Percentiles rank a stretch among this genome's conserved stretches.
These are phyloP conservation scores for Syngnathus rostellatus DNA, from an alignment of 2,797 vertebrate genomes.

Conservation along the genomic window DNA sequence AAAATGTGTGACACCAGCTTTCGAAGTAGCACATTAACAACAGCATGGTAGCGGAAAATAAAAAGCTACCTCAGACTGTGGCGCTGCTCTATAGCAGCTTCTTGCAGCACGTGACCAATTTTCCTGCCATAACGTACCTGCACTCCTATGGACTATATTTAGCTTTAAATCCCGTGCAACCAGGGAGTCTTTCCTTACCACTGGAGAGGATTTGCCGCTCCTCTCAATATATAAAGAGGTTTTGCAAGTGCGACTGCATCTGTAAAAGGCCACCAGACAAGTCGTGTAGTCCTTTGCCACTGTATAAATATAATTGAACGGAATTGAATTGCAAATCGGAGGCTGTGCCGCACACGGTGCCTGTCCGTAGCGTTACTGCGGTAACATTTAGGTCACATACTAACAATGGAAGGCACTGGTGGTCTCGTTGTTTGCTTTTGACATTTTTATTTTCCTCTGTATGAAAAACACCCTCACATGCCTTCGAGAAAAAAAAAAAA, in stretches of 20 bases:
- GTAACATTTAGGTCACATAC: conserved; percentile 12
- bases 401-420: conserved; percentile 15
- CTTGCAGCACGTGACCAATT: conserved; percentile 1
- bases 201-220: neutral
- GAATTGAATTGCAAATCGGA: conserved; percentile 1
- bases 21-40: no score
- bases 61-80: neutral
- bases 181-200: neutral
- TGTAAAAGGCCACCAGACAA: neutral
- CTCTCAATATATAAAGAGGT: neutral
- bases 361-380: neutral
- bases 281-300: neutral
- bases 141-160: conserved; percentile 17
- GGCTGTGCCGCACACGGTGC: neutral
- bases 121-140: conserved; percentile 12
- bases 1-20: no score
- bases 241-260: neutral
- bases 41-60: no score
- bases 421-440: conserved; percentile 12
- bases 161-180: conserved; percentile 11
- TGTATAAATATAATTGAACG: conserved; percentile 1
- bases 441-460: neutral
- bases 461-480: conserved; percentile 9
- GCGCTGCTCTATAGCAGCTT: neutral
- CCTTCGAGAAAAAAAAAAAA: conserved; percentile 22